Base-by-base conservation (phyloP, 2,113 vertebrate species). In the Pseudorasbora parva region DNA sequence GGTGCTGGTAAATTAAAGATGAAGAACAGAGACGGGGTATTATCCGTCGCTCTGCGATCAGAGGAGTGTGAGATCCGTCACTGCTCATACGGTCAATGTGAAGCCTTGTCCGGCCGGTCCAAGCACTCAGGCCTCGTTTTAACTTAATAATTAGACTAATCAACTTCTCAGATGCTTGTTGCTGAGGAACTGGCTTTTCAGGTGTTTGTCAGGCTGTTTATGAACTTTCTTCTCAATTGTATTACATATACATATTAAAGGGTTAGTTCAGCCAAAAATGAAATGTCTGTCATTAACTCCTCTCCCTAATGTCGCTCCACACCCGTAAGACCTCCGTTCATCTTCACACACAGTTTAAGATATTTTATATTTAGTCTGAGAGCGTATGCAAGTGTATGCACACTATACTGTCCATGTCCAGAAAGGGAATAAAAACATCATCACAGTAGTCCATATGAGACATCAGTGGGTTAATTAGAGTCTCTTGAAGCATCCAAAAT, bases 1-100 rank as follows among this genome's bases (percentile, higher is more conserved):
- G 89, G 87, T 76, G n/a, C n/a, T n/a, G 81, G 85, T 91, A 87
- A 91, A 93, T 93, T 86, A 92, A 92, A 91, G 81, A 92, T 91
- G 85, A 73, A 71, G 23, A 60, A 84, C 85, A 86, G 90, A 86
- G 92, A 92, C 81, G 88, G 86, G 91, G 90, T 74, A 90, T 77
- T 88, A 87, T 85, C 84, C 60, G 64, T 72, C 30, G 30, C 30
- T 30, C 30, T 2, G 30, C 30, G 30, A 30, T 30, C 30, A 3
- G 30, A 30, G 17, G 27, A 78, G 14, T 15, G 57, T 30, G 37
- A 47, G 47, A 74, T 74, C 43, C 54, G 12, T 45, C 33, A 56
- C 27, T 37, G 59, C 57, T 30, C 85, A 25, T 62, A 41, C 62
- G 5, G 41, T 14, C 43, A 21, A 78, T 2, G 41, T 47, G n/a